These are phyloP conservation scores for Ridgeia piscesae DNA, from an alignment of 1,140 invertebrate species.

Conservation along the genomic window DNA sequence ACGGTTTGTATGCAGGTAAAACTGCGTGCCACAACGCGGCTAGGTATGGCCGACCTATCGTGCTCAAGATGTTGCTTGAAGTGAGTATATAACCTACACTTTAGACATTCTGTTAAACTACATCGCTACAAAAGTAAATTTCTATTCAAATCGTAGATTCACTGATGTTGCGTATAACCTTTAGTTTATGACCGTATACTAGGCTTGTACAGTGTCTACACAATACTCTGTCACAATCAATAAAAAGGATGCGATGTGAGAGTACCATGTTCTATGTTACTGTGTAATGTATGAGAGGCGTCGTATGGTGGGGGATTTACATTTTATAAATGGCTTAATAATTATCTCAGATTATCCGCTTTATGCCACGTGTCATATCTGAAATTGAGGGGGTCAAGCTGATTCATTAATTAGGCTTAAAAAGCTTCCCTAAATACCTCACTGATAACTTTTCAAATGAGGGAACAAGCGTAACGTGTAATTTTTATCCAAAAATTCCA, in stretches of 20 bases:
- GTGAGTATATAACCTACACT: neutral
- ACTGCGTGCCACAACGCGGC: neutral
- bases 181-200: neutral
- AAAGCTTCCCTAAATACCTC: too few relatives aligned
- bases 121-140: neutral
- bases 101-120: neutral
- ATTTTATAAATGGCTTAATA: neutral
- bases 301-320: neutral
- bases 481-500: neutral
- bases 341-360: neutral
- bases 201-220: neutral
- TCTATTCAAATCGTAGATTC: neutral
- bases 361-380: neutral
- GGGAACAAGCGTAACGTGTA: neutral
- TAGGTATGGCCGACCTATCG: neutral
- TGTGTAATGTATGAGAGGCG: too few relatives aligned
- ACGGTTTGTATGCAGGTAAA: neutral
- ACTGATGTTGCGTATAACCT: neutral
- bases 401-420: too few relatives aligned
- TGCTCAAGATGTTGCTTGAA: neutral
- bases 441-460: neutral
- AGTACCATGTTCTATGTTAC: too few relatives aligned
- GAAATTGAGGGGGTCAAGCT: too few relatives aligned
- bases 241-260: too few relatives aligned
- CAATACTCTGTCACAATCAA: neutral